Percentiles rank a stretch among this genome's conserved stretches.
phyloP scores from a whole-genome alignment of 2,113 vertebrate species.

The Kryptolebias marmoratus region DNA sequence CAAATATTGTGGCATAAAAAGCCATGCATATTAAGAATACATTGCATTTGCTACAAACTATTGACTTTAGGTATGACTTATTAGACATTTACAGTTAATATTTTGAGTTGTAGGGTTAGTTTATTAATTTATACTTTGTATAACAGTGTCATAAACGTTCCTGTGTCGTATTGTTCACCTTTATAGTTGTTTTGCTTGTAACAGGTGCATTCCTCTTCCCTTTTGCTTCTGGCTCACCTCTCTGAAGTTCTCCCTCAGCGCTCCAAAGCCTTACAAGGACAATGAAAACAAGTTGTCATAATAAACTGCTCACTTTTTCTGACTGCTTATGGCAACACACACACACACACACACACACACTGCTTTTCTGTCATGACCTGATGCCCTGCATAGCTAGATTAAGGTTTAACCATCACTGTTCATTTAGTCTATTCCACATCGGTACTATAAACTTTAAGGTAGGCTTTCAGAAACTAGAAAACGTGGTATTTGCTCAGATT shows the following conservation, averaged over 20 bases:
- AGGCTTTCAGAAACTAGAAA: too few species aligned
- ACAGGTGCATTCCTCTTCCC: slow-evolving; percentile 48
- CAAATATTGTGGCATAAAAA: too few species aligned
- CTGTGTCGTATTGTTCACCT: neutral
- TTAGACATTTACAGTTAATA: too few species aligned
- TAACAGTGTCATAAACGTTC: neutral
- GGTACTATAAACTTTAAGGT: neutral
- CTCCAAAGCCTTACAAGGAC: slow-evolving; percentile 36
- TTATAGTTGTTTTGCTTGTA: neutral
- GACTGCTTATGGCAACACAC: neutral
- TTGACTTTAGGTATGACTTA: too few species aligned
- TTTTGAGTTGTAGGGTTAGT: too few species aligned
- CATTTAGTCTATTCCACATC: neutral
- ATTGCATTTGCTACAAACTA: too few species aligned
- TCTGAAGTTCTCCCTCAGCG: slow-evolving; percentile 25
- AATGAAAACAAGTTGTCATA: slow-evolving; percentile 28
- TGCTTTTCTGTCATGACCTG: neutral
- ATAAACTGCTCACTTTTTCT: neutral
- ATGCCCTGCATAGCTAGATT: slow-evolving; percentile 2
- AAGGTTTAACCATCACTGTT: slow-evolving; percentile 2
- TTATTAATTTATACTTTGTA: too few species aligned
- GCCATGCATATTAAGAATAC: too few species aligned
- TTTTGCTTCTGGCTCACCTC: slow-evolving; percentile 25
- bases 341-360: neutral
- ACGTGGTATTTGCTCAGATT: too few species aligned